Conservation (phyloP, 2,113 vertebrate species). For the Eclectus roratus region DNA sequence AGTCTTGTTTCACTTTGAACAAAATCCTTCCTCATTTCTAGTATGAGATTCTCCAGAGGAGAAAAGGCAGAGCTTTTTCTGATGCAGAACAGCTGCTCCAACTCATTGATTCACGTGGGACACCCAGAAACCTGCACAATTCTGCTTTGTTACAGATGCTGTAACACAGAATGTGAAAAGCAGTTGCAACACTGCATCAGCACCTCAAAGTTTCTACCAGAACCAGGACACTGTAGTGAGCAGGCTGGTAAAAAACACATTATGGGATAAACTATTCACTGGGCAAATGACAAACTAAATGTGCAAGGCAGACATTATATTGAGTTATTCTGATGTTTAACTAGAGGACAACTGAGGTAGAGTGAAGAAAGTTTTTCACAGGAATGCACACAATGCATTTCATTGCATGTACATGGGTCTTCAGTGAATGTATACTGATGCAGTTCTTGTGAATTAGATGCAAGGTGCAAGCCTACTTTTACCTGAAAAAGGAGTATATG, state of each 20-base stretch:
- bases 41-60: background rate
- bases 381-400: background rate
- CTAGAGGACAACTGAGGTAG: background rate
- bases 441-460: background rate
- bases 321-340: background rate
- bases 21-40: background rate
- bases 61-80: background rate
- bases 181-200: background rate
- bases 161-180: background rate
- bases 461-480: background rate
- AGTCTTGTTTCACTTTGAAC: background rate
- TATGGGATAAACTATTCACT: background rate
- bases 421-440: background rate
- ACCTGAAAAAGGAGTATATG: background rate
- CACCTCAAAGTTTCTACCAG: background rate
- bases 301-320: background rate
- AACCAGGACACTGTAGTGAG: background rate
- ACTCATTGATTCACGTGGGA: background rate
- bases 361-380: background rate
- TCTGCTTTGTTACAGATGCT: background rate
- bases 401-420: background rate
- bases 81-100: constrained; percentile 23
- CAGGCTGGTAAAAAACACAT: background rate
- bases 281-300: background rate
- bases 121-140: background rate